Evolutionary conservation across 2,888 invertebrate species (phyloP), one percentile per base, ranked within the genome.

Genomic region (Polydrusus cervinus): DNA sequence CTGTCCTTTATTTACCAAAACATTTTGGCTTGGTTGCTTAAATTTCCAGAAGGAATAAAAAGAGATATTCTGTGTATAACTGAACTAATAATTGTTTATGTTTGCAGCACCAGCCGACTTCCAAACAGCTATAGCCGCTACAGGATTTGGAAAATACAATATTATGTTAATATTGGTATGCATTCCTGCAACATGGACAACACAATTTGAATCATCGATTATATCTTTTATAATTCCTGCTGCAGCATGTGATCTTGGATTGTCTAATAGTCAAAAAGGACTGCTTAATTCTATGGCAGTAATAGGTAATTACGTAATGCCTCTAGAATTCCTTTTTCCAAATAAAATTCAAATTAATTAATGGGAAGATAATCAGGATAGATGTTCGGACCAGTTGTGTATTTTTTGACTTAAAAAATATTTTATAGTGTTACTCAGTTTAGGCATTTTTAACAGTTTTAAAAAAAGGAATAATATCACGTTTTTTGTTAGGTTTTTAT

Each of bases 111-210:
- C 87, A 0, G 90, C 90, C 0, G 91, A 93, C 83, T 94, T 94
- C 84, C 94, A 94, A 81, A 89, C 88, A n/a, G 94, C 94, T 0
- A 92, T 94, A 45, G 87, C 89, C 0, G 90, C 90, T 0, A 91
- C 93, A 0, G 91, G 92, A 53, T 94, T 91, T 81, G 94, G 94
- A 16, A 86, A 89, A 76, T 94, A 93, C 87, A 93, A 94, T 86
- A 82, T 90, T n/a, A 82, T 90, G 8, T 81, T 90, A 67, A 85
- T 94, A 66, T 83, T 93, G 80, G 89, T 91, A 78, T 87, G 89
- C 1, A 83, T 92, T 69, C 92, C 93, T 0, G 91, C 90, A 30
- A 90, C 90, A 80, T 91, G 91, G 89, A 89, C 92, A 13, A 88
- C 90, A 8, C 89, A 92, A 13, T 93, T 92, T 75, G 93, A 93